A percentile compares a stretch with the other conserved stretches of the same genome.
Evolutionary conservation across 2,888 invertebrate species (phyloP).

Genomic region (Lottia gigantea): DNA sequence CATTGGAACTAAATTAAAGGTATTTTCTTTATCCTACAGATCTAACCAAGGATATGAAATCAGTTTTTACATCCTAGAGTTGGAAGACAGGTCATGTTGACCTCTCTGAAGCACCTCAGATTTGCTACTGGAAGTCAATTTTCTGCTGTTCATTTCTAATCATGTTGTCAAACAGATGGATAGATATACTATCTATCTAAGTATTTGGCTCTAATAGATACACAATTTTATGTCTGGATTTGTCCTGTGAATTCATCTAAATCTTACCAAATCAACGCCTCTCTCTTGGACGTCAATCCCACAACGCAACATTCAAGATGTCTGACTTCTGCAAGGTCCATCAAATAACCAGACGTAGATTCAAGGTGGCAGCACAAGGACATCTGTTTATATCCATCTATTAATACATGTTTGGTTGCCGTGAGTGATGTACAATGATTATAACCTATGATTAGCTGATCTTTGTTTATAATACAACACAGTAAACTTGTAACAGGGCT

Average conservation of each 20-base stretch:
- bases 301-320: background rate
- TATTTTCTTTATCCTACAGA: no score
- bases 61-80: no score
- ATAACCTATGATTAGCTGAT: background rate
- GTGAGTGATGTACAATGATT: background rate
- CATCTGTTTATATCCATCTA: background rate
- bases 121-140: no score
- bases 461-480: background rate
- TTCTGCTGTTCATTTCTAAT: no score
- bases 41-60: no score
- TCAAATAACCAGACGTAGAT: background rate
- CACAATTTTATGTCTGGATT: no score
- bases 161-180: no score
- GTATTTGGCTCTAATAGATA: no score
- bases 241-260: background rate
- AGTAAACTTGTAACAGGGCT: constrained; percentile 5
- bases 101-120: no score
- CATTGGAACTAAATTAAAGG: no score
- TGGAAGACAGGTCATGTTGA: no score
- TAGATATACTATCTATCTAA: no score
- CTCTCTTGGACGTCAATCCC: background rate
- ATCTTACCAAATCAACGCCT: background rate
- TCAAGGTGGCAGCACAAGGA: background rate
- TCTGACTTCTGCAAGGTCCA: background rate
- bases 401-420: background rate